Evolutionary conservation across 2,797 vertebrate species (phyloP).

Genomic region (Natrix natrix): DNA sequence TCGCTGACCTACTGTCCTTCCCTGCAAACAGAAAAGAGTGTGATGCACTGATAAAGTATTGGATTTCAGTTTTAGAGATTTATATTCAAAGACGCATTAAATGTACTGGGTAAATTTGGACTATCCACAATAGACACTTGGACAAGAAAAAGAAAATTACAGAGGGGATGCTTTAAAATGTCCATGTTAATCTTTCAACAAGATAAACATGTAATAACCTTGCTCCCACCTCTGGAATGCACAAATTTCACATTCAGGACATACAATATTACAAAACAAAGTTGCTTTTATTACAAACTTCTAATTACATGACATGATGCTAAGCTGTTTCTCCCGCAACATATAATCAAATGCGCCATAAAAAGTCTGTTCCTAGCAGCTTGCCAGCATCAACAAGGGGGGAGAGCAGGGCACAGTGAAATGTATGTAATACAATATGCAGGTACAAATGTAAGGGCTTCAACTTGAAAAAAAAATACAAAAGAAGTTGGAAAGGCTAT

Average conservation of each 20-base stretch:
- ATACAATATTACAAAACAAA: conserved; percentile 60
- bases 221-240: conserved; percentile 47
- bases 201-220: conserved; percentile 6
- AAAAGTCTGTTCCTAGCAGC: conserved; percentile 51
- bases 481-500: conserved; percentile 11
- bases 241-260: conserved; percentile 59
- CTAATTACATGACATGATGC: conserved; percentile 63
- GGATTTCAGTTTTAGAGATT: background rate
- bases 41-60: background rate
- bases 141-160: conserved; percentile 4
- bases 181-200: background rate
- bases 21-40: background rate
- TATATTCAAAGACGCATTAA: background rate
- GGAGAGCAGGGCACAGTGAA: background rate
- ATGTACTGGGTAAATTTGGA: background rate
- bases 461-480: conserved; percentile 44
- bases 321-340: conserved; percentile 58
- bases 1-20: background rate
- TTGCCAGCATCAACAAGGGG: conserved; percentile 42
- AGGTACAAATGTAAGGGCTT: conserved; percentile 52
- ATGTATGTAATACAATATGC: conserved; percentile 50
- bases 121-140: conserved; percentile 1
- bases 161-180: background rate
- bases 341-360: conserved; percentile 64
- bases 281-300: conserved; percentile 62